Evolutionary conservation across 2,113 vertebrate species (phyloP).

Genomic region (Syrrhaptes paradoxus): DNA sequence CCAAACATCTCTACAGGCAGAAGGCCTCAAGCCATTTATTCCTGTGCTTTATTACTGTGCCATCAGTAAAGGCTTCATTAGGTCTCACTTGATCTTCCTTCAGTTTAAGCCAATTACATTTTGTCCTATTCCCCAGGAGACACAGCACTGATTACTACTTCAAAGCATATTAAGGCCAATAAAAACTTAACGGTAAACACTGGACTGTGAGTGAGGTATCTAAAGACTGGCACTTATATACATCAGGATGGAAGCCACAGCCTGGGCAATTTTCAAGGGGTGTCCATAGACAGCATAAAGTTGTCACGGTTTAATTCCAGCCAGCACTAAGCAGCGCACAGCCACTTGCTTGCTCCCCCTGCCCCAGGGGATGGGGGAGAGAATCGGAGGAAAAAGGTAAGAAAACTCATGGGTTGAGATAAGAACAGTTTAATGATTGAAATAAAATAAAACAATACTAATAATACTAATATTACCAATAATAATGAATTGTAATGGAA

Average conservation of each 20-base stretch:
- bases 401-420: too few relatives aligned
- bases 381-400: too few relatives aligned
- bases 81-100: conserved; percentile 24
- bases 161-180: neutral
- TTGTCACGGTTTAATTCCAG: too few relatives aligned
- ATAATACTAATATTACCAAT: too few relatives aligned
- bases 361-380: too few relatives aligned
- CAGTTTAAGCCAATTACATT: conserved; percentile 43
- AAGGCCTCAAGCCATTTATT: neutral
- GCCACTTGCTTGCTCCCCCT: too few relatives aligned
- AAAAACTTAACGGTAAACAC: neutral
- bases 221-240: neutral
- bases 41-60: neutral
- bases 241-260: neutral
- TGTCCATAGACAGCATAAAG: neutral
- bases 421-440: too few relatives aligned
- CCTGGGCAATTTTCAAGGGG: neutral
- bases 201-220: neutral
- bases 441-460: too few relatives aligned
- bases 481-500: too few relatives aligned
- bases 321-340: too few relatives aligned
- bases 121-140: neutral
- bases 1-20: neutral
- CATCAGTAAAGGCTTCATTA: conserved; percentile 33
- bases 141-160: conserved; percentile 13